Base-by-base conservation (phyloP, 2,888 invertebrate genomes). In the Aporophyla lueneburgensis region DNA sequence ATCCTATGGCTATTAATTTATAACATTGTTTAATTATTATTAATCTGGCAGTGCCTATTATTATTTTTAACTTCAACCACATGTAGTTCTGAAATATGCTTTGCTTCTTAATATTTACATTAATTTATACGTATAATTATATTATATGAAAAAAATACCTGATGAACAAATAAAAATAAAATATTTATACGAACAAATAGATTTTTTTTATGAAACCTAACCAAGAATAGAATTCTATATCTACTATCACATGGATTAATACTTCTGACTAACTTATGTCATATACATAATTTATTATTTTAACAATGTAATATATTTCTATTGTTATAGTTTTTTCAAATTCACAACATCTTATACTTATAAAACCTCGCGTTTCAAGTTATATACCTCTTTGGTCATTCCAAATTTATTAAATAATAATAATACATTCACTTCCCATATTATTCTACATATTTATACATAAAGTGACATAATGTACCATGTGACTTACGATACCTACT, bases 191-290 rank as follows among this genome's bases (percentile, higher is more conserved):
- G 78, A 71, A 81, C 21, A 67, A 76, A n/a, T 71, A 81, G 49
- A 71, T 72, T 70, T 69, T 70, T 69, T 67, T 76, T 49, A 78
- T 82, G 78, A 80, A 77, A 80, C 61, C 71, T 73, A 87, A 86
- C 75, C 59, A 85, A 88, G 87, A 87, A 81, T 81, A 86, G 75
- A 88, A 85, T 81, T 90, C 88, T 92, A 92, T 89, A 91, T 89
- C 96, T 96, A 96, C 95, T 96, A 96, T 96, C 96, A 96, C 96
- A 96, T 95, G 94, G 92, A 96, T 95, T 94, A 93, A 95, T 95
- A 95, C 95, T 94, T 94, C 90, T 93, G 94, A 92, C 94, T 93
- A 93, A 90, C 88, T 87, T 89, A 91, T 91, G 89, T 92, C 89
- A 92, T 90, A 91, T 89, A 92, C 87, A 91, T 87, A 79, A 88